A percentile compares a stretch with the other conserved stretches of the same genome.
Conservation (phyloP, 2,888 invertebrate genomes). For the Pterostichus niger region DNA sequence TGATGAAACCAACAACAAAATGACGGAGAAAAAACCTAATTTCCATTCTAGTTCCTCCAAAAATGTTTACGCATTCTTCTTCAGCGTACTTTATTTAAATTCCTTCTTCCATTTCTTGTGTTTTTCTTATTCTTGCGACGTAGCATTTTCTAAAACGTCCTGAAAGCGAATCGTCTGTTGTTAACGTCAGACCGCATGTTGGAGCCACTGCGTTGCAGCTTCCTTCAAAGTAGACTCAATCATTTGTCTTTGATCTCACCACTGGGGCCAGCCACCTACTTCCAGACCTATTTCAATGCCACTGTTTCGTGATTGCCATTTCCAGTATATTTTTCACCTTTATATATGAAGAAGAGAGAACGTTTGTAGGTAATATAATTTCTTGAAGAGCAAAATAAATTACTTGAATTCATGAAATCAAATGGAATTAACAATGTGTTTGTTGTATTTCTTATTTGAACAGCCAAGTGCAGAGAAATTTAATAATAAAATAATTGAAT, state of each 20-base stretch:
- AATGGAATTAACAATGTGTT: too few relatives aligned
- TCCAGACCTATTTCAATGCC: slow-evolving; percentile 2
- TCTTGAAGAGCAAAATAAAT: too few relatives aligned
- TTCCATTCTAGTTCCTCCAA: slow-evolving; percentile 39
- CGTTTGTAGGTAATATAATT: too few relatives aligned
- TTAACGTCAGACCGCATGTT: not conserved
- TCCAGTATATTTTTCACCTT: slow-evolving; percentile 21
- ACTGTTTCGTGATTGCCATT: slow-evolving; percentile 17
- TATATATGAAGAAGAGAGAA: not conserved
- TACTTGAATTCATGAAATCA: too few relatives aligned
- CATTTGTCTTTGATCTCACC: slow-evolving; percentile 61
- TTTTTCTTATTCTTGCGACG: slow-evolving; percentile 42
- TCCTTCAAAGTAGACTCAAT: not conserved
- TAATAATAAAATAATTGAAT: too few relatives aligned
- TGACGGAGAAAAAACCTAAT: slow-evolving; percentile 29
- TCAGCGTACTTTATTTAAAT: slow-evolving; percentile 47
- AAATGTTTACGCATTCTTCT: slow-evolving; percentile 43
- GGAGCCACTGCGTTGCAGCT: too few relatives aligned
- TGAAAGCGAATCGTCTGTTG: slow-evolving; percentile 7
- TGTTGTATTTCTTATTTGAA: too few relatives aligned
- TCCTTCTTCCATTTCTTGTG: slow-evolving; percentile 35
- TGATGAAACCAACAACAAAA: not conserved
- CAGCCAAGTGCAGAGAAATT: too few relatives aligned
- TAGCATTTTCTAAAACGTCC: slow-evolving; percentile 39
- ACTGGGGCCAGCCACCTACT: not conserved